Evolutionary conservation across 2,888 invertebrate species (phyloP).

Genomic region (Tiliacea citrago): DNA sequence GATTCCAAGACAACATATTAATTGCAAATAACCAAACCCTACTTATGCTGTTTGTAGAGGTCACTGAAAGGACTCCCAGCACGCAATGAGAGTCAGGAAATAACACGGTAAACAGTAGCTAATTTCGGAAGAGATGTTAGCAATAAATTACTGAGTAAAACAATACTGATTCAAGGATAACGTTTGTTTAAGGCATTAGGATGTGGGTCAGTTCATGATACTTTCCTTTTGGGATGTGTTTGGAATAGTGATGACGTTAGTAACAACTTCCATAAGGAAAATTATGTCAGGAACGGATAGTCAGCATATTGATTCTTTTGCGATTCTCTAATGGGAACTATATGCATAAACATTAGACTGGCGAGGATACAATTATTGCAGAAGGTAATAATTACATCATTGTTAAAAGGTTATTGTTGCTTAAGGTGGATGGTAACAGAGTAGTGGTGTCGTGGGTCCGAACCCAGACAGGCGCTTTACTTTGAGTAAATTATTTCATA

Average conservation of each 20-base stretch:
- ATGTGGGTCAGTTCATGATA: slow-evolving; percentile 41
- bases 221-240: slow-evolving; percentile 19
- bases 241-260: slow-evolving; percentile 25
- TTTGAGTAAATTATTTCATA: too few relatives aligned
- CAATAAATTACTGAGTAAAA: slow-evolving; percentile 54
- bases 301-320: background rate
- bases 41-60: slow-evolving; percentile 64
- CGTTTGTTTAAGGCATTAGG: slow-evolving; percentile 48
- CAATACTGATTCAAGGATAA: slow-evolving; percentile 49
- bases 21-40: slow-evolving; percentile 78
- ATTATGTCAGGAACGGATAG: background rate
- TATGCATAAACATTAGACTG: too few relatives aligned
- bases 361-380: background rate
- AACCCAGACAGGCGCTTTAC: too few relatives aligned
- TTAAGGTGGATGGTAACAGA: background rate
- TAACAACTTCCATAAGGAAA: slow-evolving; percentile 10
- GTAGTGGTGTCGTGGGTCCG: too few relatives aligned
- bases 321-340: background rate
- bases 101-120: slow-evolving; percentile 46
- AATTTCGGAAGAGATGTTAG: slow-evolving; percentile 49
- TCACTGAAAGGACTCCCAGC: slow-evolving; percentile 46
- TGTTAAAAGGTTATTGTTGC: background rate
- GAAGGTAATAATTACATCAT: background rate
- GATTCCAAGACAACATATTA: slow-evolving; percentile 77
- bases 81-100: slow-evolving; percentile 42